Evolutionary conservation across 2,888 invertebrate genomes (phyloP).

Genomic region (Athalia circularis): DNA sequence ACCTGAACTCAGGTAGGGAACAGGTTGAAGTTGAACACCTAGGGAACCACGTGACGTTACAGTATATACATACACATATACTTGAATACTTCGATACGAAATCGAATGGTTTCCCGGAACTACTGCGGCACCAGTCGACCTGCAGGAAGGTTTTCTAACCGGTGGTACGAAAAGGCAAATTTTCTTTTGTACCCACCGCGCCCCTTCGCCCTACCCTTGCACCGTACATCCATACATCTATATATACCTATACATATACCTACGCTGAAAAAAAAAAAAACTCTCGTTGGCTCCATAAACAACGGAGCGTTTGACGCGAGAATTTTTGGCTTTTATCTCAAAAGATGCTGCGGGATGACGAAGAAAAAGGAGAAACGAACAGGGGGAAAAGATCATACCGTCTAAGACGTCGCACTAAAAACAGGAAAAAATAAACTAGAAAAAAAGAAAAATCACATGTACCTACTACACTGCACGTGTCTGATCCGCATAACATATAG

Average conservation of each 20-base stretch:
- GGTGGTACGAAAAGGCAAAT: slow-evolving; percentile 26
- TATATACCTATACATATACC: not conserved
- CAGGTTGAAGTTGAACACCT: slow-evolving; percentile 28
- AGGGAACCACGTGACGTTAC: no score
- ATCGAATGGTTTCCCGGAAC: slow-evolving; percentile 41
- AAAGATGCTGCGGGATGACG: not conserved
- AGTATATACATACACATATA: no score
- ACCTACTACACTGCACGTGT: no score
- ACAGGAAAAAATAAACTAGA: not conserved
- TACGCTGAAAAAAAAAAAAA: slow-evolving; percentile 13
- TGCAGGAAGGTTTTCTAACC: slow-evolving; percentile 8
- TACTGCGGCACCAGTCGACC: not conserved
- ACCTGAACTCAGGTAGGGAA: slow-evolving; percentile 39
- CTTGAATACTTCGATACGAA: slow-evolving; percentile 9
- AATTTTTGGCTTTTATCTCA: slow-evolving; percentile 30
- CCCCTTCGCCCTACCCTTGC: not conserved
- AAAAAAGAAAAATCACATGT: no score
- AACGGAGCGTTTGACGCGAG: slow-evolving; percentile 42
- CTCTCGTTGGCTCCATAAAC: slow-evolving; percentile 37
- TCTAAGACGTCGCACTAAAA: not conserved
- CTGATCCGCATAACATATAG: no score
- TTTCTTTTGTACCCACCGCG: slow-evolving; percentile 41
- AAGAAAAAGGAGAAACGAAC: not conserved
- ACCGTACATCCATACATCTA: not conserved
- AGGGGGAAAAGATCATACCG: not conserved